Base-by-base conservation (phyloP, 2,888 invertebrate species). In the Macrophya annulata region DNA sequence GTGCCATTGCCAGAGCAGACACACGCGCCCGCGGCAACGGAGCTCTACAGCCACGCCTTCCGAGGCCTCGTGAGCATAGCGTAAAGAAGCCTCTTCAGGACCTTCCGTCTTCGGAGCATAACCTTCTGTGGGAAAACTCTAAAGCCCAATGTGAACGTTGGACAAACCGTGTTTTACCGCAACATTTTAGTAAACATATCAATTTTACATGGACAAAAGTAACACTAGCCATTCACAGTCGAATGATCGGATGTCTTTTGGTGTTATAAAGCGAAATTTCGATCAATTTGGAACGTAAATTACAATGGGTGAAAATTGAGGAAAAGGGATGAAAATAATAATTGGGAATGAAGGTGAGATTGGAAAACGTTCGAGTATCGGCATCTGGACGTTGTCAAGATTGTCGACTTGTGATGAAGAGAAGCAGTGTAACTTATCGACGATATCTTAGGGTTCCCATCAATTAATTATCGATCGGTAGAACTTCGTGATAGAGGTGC, bases 391-490 rank as follows among this genome's bases (percentile, higher is more conserved):
- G 55, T 51, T 8, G 31, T 17, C 15, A 15, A 77, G 55, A 55
- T 55, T n/a, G 55, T 55, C 55, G 55, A 55, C 17, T 15, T 37
- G 40, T 5, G 68, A 83, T 17, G 21, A 37, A 68, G 88, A 89
- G 88, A 89, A 91, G 91, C 90, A 85, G 84, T 77, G 55, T 37
- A 48, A 68, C 48, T 71, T 43, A 17, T 25, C 31, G 37, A 48
- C 31, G 79, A 88, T 91, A 91, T 91, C 91, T 89, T 84, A 85
- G 88, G 86, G 85, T 86, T 87, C 84, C 90, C 92, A 91, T 92
- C 90, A 91, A 92, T 92, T 92, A 92, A 92, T 92, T 92, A 91
- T 90, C 88, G 88, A 88, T 84, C 87, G 84, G 81, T 59, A 68
- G 68, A 48, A 71, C 45, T 81, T 40, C 83, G 87, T 85, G 82